Evolutionary conservation across 2,888 invertebrate genomes (phyloP), one percentile per base, ranked within the genome.

Genomic region (Tethea ocularis): DNA sequence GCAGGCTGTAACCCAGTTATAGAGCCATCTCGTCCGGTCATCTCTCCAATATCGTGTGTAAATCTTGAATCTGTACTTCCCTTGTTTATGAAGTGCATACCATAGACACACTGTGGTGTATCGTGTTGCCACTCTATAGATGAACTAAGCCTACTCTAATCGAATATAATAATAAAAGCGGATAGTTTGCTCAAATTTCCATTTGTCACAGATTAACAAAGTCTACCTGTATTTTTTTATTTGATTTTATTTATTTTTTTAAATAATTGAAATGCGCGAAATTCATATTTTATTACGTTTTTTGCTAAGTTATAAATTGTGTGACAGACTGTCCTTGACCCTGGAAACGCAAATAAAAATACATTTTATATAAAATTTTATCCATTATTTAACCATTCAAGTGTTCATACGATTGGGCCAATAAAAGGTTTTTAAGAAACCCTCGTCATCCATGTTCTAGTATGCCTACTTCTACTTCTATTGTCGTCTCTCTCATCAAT

Each of bases 1-100:
- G 61, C 64, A 57, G 57, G 38, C 64, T 46, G 68, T 75, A 77
- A 77, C 75, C 72, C 62, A 71, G 70, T 77, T 77, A 75, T 58
- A 60, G 64, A 63, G 51, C 58, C 67, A 70, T 71, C 72, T 69
- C 66, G 64, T 57, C 65, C 66, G 72, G 75, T 68, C 71, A 68
- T 57, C 66, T 68, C 68, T 71, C 60, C 68, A 67, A 72, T 72
- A 59, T 63, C 65, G 60, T 61, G 54, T 67, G 66, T 71, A 68
- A 62, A 65, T 69, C 70, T 72, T 66, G 63, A 60, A 66, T 58
- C 64, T 56, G 58, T 15, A 54, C 54, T 54, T 33, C 10, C 17
- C 63, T 64, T 66, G 62, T 69, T 67, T 68, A 6, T 29, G 33
- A 10, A 5, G 29, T 2, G 20, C 10, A 1, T 33, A 10, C 20